Evolutionary conservation across 2,888 invertebrate species (phyloP), one percentile per base, ranked within the genome.

Genomic region (Microctonus aethiopoides): DNA sequence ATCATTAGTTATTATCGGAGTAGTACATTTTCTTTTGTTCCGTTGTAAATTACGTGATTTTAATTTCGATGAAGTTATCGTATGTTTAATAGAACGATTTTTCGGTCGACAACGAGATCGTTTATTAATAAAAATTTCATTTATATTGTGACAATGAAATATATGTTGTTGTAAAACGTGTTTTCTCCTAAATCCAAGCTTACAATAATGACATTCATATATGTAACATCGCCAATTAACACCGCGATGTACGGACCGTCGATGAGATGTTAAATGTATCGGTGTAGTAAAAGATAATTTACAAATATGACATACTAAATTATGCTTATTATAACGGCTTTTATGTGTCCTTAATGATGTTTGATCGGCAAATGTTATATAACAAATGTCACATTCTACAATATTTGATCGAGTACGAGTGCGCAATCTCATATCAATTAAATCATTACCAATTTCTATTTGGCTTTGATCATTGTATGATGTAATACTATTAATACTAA

Each of bases 181-280:
- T 26, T 74, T 75, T 10, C 0, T 16, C 26, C 1, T 2, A 29
- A 64, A 71, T 24, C 24, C 3, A 4, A 64, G 52, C 22, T 16
- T 26, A 26, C 79, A 79, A 54, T 69, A 71, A 22, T 72, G 0
- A 52, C 79, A 79, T 22, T 3, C 10, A 24, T 36, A 60, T 5
- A 1, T 0, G n/a, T 11, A 2, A 0, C 20, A 3, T 10, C 22
- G 20, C 61, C 54, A 61, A 26, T n/a, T 39, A n/a, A 24, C 10
- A n/a, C 56, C 22, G 22, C 36, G 46, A 57, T 68, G 63, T 1
- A 29, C 24, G 13, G 57, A 57, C 11, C 56, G 54, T 34, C 63
- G 22, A 32, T 68, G 68, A 0, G 24, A 24, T 6, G 41, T 32
- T 13, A 68, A 32, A n/a, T 57, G 46, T 3, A n/a, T 39, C 1